These are phyloP conservation scores for Tanypteryx hageni DNA, from an alignment of 2,888 invertebrate species.

Conservation along the genomic window DNA sequence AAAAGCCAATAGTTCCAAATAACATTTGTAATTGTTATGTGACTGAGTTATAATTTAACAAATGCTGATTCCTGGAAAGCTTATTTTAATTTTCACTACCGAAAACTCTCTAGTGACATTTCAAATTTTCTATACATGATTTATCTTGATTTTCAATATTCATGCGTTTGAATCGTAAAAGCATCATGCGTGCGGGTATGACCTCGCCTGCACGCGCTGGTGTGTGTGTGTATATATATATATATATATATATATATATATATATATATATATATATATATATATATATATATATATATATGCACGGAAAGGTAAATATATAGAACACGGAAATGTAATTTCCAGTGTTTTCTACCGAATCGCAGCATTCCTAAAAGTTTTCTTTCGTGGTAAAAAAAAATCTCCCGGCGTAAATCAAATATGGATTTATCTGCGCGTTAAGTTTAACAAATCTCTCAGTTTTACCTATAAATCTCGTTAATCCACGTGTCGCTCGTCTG, in stretches of 20 bases:
- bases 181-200: not conserved
- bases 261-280: not conserved
- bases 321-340: not conserved
- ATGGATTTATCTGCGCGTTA: constrained; percentile 44
- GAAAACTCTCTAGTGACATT: not conserved
- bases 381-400: not conserved
- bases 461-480: constrained; percentile 62
- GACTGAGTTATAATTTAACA: not conserved
- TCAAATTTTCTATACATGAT: not conserved
- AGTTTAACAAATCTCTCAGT: constrained; percentile 37
- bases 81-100: not conserved
- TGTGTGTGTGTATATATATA: not conserved
- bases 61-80: constrained; percentile 11
- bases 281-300: not conserved
- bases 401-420: constrained; percentile 46
- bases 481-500: constrained; percentile 57
- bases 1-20: no score
- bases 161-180: not conserved
- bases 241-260: not conserved
- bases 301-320: not conserved
- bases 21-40: constrained; percentile 35
- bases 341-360: not conserved
- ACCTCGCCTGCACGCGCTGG: not conserved
- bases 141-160: not conserved
- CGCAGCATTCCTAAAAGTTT: not conserved